A percentile compares a stretch with the other conserved stretches of the same genome.
phyloP scores from a whole-genome alignment of 2,888 invertebrate genomes.

The Phragmatobia fuliginosa region DNA sequence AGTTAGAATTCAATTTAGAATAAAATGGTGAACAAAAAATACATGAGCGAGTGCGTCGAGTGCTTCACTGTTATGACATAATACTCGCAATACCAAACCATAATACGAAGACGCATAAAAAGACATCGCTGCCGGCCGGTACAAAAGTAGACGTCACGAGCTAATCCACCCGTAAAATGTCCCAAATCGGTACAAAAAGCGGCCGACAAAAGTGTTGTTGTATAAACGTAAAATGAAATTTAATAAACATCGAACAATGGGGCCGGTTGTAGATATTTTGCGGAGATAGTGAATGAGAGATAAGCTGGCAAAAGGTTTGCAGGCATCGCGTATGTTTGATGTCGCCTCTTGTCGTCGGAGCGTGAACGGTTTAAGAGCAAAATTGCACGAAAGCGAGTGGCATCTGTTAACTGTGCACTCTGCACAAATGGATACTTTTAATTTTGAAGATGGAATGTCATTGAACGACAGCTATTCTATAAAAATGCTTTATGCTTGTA shows the following conservation, averaged over 20 bases:
- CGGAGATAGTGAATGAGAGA: constrained; percentile 83
- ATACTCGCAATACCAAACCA: constrained; percentile 83
- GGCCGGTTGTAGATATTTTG: constrained; percentile 77
- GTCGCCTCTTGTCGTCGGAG: constrained; percentile 82
- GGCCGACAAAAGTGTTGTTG: constrained; percentile 86
- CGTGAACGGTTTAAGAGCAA: constrained; percentile 83
- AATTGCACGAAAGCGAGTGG: constrained; percentile 81
- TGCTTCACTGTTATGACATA: constrained; percentile 85
- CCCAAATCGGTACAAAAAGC: constrained; percentile 83
- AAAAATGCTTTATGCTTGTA: constrained; percentile 52
- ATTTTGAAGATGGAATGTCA: constrained; percentile 83
- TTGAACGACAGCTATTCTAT: constrained; percentile 55
- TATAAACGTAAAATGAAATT: constrained; percentile 86
- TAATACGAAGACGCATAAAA: constrained; percentile 79
- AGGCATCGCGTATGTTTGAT: constrained; percentile 82
- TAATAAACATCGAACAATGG: constrained; percentile 85
- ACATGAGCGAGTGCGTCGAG: constrained; percentile 70
- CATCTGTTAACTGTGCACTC: constrained; percentile 83
- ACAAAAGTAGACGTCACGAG: constrained; percentile 78
- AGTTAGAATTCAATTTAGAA: constrained; percentile 81
- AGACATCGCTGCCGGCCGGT: constrained; percentile 75
- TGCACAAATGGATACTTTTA: constrained; percentile 81
- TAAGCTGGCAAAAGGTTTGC: constrained; percentile 86
- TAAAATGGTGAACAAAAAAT: constrained; percentile 77
- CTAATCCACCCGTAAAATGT: constrained; percentile 86